These are phyloP conservation scores for Drosophila buzzatii DNA, from an alignment of 2,888 invertebrate genomes.

Conservation along the genomic window DNA sequence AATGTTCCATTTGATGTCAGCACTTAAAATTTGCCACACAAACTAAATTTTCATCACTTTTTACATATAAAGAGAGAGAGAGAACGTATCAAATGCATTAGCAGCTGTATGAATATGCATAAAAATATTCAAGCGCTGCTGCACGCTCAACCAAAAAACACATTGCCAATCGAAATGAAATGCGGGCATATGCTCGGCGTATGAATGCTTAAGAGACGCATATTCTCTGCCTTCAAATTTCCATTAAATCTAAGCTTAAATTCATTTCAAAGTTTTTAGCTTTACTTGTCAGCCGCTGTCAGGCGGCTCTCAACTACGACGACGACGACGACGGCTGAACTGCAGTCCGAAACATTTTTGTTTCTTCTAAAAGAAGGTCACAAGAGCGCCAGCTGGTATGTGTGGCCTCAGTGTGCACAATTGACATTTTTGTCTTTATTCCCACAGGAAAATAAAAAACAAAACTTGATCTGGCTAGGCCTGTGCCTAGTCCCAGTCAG, in stretches of 20 bases:
- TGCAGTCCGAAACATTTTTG: neutral
- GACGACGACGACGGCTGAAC: neutral
- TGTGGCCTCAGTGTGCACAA: constrained; percentile 8
- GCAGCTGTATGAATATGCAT: constrained; percentile 50
- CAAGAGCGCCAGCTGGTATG: constrained; percentile 5
- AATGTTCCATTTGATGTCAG: constrained; percentile 44
- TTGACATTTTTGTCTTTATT: constrained; percentile 22
- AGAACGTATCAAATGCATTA: constrained; percentile 34
- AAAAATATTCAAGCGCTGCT: constrained; percentile 12
- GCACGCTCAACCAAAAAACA: constrained; percentile 13
- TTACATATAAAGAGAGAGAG: neutral
- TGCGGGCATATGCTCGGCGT: neutral
- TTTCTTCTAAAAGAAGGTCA: neutral
- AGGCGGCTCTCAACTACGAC: too few species aligned
- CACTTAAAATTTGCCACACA: constrained; percentile 21
- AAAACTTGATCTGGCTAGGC: constrained; percentile 1
- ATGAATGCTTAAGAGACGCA: neutral
- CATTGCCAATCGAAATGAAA: constrained; percentile 26
- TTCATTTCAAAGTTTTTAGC: neutral
- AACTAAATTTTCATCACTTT: constrained; percentile 8
- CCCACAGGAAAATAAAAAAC: neutral
- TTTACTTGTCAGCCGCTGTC: constrained; percentile 2
- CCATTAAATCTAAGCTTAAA: neutral
- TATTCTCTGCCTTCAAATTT: neutral
- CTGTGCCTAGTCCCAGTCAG: neutral